Conservation (phyloP, 2,797 vertebrate species). For the Chanos chanos region DNA sequence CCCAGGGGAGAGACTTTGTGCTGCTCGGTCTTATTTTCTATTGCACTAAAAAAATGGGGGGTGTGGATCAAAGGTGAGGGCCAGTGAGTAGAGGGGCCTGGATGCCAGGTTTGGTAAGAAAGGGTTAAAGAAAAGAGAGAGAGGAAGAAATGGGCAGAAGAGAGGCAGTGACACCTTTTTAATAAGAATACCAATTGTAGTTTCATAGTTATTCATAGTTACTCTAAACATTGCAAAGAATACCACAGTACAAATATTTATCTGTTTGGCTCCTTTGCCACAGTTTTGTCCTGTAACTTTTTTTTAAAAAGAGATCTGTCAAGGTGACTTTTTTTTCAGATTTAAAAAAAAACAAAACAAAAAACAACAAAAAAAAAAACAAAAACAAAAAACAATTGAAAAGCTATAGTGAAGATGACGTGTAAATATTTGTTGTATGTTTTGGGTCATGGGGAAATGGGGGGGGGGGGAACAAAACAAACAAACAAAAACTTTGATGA, state of each 20-base stretch:
- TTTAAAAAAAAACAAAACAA: too few relatives aligned
- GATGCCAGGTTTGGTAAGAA: too few relatives aligned
- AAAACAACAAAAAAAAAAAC: slow-evolving; percentile 17
- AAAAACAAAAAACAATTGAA: slow-evolving; percentile 41
- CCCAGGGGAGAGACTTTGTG: not conserved
- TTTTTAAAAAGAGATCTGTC: slow-evolving; percentile 65
- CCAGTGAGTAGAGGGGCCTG: slow-evolving; percentile 17
- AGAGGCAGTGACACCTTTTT: slow-evolving; percentile 31
- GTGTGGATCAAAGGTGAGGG: slow-evolving; percentile 8
- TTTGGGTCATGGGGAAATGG: slow-evolving; percentile 64
- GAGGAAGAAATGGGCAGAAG: not conserved
- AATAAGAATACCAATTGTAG: slow-evolving; percentile 42
- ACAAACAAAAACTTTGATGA: slow-evolving; percentile 55
- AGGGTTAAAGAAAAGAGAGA: not conserved
- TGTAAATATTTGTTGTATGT: slow-evolving; percentile 63
- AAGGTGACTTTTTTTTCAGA: slow-evolving; percentile 56
- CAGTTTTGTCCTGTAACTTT: slow-evolving; percentile 59
- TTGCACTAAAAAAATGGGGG: slow-evolving; percentile 58
- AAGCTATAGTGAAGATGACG: slow-evolving; percentile 67
- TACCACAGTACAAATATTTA: slow-evolving; percentile 52
- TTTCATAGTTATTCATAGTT: slow-evolving; percentile 68
- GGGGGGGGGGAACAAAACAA: slow-evolving; percentile 47
- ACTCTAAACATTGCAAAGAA: slow-evolving; percentile 64
- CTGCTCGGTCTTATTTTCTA: slow-evolving; percentile 39
- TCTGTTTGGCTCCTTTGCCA: slow-evolving; percentile 50